phyloP scores from a whole-genome alignment of 2,888 invertebrate species.

The Synanthedon andrenaeformis region DNA sequence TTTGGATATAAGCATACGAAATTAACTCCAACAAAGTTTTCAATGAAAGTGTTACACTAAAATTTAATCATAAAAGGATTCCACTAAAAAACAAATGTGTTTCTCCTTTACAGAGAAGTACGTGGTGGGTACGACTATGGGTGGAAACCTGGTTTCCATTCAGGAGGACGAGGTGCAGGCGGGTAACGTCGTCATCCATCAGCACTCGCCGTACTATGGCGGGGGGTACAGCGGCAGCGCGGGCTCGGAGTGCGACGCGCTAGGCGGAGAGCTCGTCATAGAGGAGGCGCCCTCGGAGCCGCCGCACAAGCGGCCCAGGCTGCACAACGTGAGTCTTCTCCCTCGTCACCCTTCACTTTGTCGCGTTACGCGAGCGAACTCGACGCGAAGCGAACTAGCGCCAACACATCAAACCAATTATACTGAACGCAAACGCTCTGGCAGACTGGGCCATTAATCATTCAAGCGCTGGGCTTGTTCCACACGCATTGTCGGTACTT shows the following conservation, averaged over 20 bases:
- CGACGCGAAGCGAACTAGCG: too few relatives aligned
- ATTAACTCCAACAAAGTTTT: not conserved
- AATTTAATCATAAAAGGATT: too few relatives aligned
- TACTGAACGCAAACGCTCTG: too few relatives aligned
- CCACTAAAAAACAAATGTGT: too few relatives aligned
- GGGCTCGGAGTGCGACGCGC: conserved; percentile 15
- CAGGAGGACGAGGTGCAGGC: conserved; percentile 57
- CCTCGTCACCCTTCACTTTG: not conserved
- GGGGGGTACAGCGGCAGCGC: conserved; percentile 1
- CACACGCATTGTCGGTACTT: too few relatives aligned
- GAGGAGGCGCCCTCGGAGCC: conserved; percentile 47
- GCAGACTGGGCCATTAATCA: too few relatives aligned
- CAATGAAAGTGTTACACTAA: too few relatives aligned
- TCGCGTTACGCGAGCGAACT: not conserved
- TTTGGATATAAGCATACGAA: too few relatives aligned
- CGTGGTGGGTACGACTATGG: conserved; percentile 55
- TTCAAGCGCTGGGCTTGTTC: too few relatives aligned
- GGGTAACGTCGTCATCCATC: conserved; percentile 38
- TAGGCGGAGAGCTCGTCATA: conserved; percentile 51
- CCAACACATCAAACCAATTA: too few relatives aligned
- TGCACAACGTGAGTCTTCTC: conserved; percentile 32
- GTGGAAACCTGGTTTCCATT: conserved; percentile 58
- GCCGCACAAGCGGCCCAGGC: conserved; percentile 41
- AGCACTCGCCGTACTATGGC: conserved; percentile 52
- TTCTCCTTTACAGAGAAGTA: conserved; percentile 44